A percentile compares a stretch with the other conserved stretches of the same genome.
phyloP scores from a whole-genome alignment of 2,113 vertebrate species.

The Elephas maximus region DNA sequence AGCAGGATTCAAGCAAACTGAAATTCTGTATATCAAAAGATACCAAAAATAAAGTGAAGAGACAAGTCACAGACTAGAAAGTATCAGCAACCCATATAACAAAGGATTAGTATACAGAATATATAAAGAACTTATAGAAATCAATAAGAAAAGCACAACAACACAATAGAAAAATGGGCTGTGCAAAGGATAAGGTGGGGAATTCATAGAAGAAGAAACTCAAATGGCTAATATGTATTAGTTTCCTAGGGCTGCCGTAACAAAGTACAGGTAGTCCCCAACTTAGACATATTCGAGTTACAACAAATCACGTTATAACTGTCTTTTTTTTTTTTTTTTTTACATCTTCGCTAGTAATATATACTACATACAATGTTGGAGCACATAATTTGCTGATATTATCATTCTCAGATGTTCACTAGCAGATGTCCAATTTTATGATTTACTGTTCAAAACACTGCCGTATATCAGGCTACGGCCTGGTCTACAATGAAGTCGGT shows the following conservation, averaged over 20 bases:
- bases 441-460: background rate
- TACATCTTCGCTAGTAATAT: background rate
- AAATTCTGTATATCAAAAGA: background rate
- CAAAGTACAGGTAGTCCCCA: background rate
- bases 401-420: background rate
- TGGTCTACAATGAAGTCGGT: too few relatives aligned
- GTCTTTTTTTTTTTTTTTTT: too few relatives aligned
- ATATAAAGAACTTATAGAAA: conserved; percentile 27
- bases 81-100: background rate
- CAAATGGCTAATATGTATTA: background rate
- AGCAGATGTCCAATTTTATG: background rate
- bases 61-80: background rate
- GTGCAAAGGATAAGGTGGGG: background rate
- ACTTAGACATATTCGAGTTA: background rate
- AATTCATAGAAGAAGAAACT: conserved; percentile 6
- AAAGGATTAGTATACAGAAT: background rate
- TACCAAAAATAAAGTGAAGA: too few relatives aligned
- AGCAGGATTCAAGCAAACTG: background rate
- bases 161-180: background rate
- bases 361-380: background rate
- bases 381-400: background rate
- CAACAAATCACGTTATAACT: background rate
- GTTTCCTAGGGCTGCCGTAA: background rate
- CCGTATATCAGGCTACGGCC: background rate
- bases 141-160: background rate